Evolutionary conservation across 2,797 vertebrate species (phyloP), one percentile per base, ranked within the genome.

Genomic region (Acestrorhynchus altus): DNA sequence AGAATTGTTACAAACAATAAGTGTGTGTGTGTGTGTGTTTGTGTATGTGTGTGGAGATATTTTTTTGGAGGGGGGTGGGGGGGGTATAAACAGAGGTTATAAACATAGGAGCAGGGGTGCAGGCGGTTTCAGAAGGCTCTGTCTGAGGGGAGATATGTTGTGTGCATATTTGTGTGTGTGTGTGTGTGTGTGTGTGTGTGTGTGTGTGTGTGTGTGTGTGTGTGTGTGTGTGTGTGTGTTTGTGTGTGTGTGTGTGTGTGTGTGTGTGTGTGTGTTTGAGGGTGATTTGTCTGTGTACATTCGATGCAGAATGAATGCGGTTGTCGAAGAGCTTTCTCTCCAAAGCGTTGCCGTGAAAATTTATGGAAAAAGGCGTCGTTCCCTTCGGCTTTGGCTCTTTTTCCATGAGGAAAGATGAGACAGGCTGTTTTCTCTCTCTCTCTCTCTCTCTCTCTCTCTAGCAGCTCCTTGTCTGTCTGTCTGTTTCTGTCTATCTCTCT

Each of bases 301-400:
- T 81, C 49, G 51, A 79, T 24, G 78, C 83, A 79, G 88, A 83
- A 72, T 78, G 84, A 87, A 85, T 86, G 87, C 81, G 89, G 20
- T 79, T 92, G 92, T 93, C 93, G 91, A 85, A 73, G 86, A n/a
- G 81, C 81, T 81, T 83, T 69, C 91, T 90, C 85, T 92, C 91
- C n/a, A n/a, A 92, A 90, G 82, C 89, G 85, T 91, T 92, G 85
- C 90, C 40, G 84, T 81, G 9, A 83, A 90, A 89, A 93, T 94
- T 94, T 93, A 94, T 76, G 89, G 92, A 87, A 79, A n/a, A 87
- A 74, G 20, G 81, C 35, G 56, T 83, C 67, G 86, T 91, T 92
- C 87, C 84, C 87, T 89, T 90, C 49, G 66, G 88, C 85, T n/a
- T n/a, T 93, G 90, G 93, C 93, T 89, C 88, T 91, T 94, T 93